A percentile compares a stretch with the other conserved stretches of the same genome.
These are phyloP conservation scores for Leptopilina myrica DNA, from an alignment of 2,888 invertebrate genomes.

Conservation along the genomic window DNA sequence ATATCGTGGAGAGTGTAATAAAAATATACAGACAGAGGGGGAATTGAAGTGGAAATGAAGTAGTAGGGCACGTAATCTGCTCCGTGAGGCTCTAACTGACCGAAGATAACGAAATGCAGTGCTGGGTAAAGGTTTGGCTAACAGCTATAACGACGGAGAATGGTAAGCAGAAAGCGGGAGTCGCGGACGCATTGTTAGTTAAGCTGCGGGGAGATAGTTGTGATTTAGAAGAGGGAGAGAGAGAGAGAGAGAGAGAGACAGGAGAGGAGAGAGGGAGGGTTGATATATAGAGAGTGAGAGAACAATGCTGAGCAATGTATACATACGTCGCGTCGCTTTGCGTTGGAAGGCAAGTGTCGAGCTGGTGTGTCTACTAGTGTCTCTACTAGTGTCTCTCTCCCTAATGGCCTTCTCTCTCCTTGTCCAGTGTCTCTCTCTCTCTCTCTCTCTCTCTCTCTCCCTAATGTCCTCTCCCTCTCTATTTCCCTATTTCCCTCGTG, in stretches of 20 bases:
- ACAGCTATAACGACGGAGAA: slow-evolving; percentile 31
- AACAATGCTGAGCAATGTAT: slow-evolving; percentile 36
- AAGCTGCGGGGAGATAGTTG: slow-evolving; percentile 68
- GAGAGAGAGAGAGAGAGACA: too few relatives aligned
- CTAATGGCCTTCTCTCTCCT: too few relatives aligned
- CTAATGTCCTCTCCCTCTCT: too few relatives aligned
- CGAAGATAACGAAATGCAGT: slow-evolving; percentile 29
- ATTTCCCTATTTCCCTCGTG: not conserved
- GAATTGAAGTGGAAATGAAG: slow-evolving; percentile 8
- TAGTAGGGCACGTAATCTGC: slow-evolving; percentile 8
- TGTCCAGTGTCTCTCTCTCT: too few relatives aligned
- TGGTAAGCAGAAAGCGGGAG: slow-evolving; percentile 45
- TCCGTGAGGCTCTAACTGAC: slow-evolving; percentile 11
- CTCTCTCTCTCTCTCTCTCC: too few relatives aligned
- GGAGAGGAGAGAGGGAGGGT: not conserved
- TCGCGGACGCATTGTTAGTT: slow-evolving; percentile 69
- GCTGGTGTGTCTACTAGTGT: slow-evolving; percentile 46
- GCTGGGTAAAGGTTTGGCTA: slow-evolving; percentile 1
- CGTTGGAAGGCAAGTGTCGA: slow-evolving; percentile 14
- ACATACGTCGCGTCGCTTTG: slow-evolving; percentile 31
- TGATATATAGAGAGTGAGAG: slow-evolving; percentile 16
- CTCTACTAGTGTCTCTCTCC: too few relatives aligned
- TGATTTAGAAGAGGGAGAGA: slow-evolving; percentile 63
- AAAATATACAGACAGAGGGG: not conserved
- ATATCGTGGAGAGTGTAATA: not conserved